Evolutionary conservation across 2,888 invertebrate species (phyloP).

Genomic region (Shargacucullia verbasci): DNA sequence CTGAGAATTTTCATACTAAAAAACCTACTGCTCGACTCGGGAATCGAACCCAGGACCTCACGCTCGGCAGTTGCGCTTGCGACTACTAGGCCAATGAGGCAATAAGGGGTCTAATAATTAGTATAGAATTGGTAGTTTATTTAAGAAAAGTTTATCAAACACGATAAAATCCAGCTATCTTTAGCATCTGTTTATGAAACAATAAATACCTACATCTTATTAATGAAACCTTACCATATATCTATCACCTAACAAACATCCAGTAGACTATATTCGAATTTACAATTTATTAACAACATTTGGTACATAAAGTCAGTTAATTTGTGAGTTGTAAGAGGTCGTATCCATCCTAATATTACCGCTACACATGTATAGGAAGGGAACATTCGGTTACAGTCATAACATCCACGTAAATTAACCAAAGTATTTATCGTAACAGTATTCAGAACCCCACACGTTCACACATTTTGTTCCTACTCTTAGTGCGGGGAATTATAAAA

Average conservation of each 20-base stretch:
- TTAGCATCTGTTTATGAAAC: background rate
- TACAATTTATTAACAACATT: slow-evolving; percentile 29
- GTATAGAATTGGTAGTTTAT: no score
- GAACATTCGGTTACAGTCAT: slow-evolving; percentile 45
- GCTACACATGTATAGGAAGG: slow-evolving; percentile 12
- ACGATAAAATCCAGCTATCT: no score
- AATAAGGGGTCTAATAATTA: no score
- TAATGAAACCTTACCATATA: slow-evolving; percentile 8
- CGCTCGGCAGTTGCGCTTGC: no score
- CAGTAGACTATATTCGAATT: slow-evolving; percentile 8
- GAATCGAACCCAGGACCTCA: no score
- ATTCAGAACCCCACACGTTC: slow-evolving; percentile 33
- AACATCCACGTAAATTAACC: slow-evolving; percentile 55
- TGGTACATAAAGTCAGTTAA: slow-evolving; percentile 22
- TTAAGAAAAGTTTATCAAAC: no score
- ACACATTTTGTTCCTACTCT: slow-evolving; percentile 22
- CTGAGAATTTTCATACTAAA: no score
- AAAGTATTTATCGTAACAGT: slow-evolving; percentile 45
- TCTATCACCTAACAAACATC: slow-evolving; percentile 25
- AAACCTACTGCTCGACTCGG: no score
- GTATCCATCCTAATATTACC: slow-evolving; percentile 45
- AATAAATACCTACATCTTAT: slow-evolving; percentile 10
- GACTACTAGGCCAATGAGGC: no score
- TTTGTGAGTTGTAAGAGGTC: slow-evolving; percentile 22
- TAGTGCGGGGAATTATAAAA: slow-evolving; percentile 50